A percentile compares a stretch with the other conserved stretches of the same genome.
These are phyloP conservation scores for Caenorhabditis latens DNA, from an alignment of 1,140 invertebrate genomes.

Conservation along the genomic window DNA sequence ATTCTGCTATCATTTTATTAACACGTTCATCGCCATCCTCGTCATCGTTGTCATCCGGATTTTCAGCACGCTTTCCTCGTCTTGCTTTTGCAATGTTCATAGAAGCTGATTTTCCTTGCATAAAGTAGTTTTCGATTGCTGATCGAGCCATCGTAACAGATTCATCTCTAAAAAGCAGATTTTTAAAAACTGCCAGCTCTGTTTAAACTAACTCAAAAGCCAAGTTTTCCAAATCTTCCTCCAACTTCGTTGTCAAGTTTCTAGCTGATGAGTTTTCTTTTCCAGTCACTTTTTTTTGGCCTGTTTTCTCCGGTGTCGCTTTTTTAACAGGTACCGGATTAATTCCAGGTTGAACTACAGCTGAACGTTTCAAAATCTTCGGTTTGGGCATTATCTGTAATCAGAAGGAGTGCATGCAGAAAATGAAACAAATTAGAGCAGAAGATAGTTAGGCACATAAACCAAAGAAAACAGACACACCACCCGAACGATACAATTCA, in stretches of 20 bases:
- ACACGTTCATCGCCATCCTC: neutral
- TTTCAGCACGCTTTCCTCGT: conserved; percentile 1
- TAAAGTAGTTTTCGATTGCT: conserved; percentile 39
- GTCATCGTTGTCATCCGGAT: neutral
- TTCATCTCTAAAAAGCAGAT: neutral
- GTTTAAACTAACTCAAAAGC: conserved; percentile 6
- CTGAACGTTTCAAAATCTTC: conserved; percentile 8
- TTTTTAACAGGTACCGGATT: neutral
- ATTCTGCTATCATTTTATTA: neutral
- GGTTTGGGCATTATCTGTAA: conserved; percentile 4
- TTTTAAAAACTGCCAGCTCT: neutral
- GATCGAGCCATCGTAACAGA: conserved; percentile 2
- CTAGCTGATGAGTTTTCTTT: conserved; percentile 17
- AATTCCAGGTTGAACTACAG: neutral
- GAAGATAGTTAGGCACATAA: neutral
- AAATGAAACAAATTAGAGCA: neutral
- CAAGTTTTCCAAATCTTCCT: conserved; percentile 18
- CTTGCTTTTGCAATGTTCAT: neutral
- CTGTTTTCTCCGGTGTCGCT: neutral
- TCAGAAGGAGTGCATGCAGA: neutral
- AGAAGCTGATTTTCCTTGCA: conserved; percentile 22
- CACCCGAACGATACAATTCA: neutral
- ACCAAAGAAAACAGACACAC: neutral
- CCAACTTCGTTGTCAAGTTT: conserved; percentile 1
- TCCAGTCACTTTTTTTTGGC: neutral